phyloP scores from a whole-genome alignment of 2,113 vertebrate genomes.

The Falcunculus frontatus region DNA sequence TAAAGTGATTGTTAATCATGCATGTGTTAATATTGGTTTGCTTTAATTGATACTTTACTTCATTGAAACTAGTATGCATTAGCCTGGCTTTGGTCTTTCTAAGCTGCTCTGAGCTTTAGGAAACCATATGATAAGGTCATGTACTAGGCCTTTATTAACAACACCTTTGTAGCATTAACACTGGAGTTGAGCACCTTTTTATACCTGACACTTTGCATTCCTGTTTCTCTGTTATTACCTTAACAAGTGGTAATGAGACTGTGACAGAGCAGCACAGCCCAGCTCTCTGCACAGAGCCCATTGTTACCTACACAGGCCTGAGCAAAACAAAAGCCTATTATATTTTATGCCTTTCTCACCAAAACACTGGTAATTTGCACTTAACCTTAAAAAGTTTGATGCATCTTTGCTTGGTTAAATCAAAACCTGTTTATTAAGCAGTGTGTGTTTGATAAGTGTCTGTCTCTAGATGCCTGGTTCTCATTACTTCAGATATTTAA shows the following conservation, averaged over 20 bases:
- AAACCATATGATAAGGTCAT: background rate
- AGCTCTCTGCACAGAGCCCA: background rate
- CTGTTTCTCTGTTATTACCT: background rate
- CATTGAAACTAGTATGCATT: background rate
- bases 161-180: background rate
- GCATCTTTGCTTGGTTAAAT: background rate
- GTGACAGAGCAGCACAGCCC: background rate
- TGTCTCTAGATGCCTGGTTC: background rate
- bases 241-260: background rate
- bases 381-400: background rate
- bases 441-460: background rate
- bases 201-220: background rate
- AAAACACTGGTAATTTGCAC: background rate
- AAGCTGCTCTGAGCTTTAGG: background rate
- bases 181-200: background rate
- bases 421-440: background rate
- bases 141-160: background rate
- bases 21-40: background rate
- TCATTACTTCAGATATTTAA: background rate
- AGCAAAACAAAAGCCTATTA: background rate
- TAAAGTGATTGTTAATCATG: background rate
- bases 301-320: background rate
- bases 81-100: background rate
- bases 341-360: background rate
- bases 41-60: background rate